phyloP scores from a whole-genome alignment of 1,140 invertebrate genomes.

The Samia ricini region DNA sequence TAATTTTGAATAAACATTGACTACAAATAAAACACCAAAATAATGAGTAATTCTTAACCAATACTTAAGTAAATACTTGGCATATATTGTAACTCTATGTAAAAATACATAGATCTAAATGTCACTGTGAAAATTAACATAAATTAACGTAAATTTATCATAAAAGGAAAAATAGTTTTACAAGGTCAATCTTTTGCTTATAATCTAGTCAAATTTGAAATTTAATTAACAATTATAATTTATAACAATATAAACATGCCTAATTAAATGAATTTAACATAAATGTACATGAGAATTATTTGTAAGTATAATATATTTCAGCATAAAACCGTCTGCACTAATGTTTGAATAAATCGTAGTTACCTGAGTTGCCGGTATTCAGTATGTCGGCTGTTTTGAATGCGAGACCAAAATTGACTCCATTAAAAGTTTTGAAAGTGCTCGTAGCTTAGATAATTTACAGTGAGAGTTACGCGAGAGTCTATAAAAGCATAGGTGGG shows the following conservation, averaged over 20 bases:
- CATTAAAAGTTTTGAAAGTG: slow-evolving; percentile 75
- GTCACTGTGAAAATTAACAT: background rate
- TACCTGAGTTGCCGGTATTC: slow-evolving; percentile 43
- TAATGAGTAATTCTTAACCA: no score
- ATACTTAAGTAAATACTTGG: no score
- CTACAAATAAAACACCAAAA: no score
- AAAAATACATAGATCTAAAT: no score
- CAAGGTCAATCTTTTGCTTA: no score
- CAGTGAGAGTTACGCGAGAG: slow-evolving; percentile 61
- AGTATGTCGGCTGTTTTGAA: slow-evolving; percentile 63
- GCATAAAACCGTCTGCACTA: slow-evolving; percentile 38
- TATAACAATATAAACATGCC: slow-evolving; percentile 20
- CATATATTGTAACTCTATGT: no score
- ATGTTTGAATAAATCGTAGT: slow-evolving; percentile 61
- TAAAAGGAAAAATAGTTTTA: no score
- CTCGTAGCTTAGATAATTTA: slow-evolving; percentile 74
- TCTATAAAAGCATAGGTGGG: slow-evolving; percentile 47
- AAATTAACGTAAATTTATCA: no score
- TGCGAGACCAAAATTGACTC: slow-evolving; percentile 69
- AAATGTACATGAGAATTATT: slow-evolving; percentile 15
- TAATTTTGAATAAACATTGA: no score
- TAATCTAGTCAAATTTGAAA: no score
- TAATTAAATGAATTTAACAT: slow-evolving; percentile 24
- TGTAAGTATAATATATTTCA: slow-evolving; percentile 24
- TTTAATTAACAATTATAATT: slow-evolving; percentile 16